Percentiles rank a stretch among this genome's conserved stretches.
Conservation (phyloP, 2,113 vertebrate species). For the Pomatorhinus ruficollis region DNA sequence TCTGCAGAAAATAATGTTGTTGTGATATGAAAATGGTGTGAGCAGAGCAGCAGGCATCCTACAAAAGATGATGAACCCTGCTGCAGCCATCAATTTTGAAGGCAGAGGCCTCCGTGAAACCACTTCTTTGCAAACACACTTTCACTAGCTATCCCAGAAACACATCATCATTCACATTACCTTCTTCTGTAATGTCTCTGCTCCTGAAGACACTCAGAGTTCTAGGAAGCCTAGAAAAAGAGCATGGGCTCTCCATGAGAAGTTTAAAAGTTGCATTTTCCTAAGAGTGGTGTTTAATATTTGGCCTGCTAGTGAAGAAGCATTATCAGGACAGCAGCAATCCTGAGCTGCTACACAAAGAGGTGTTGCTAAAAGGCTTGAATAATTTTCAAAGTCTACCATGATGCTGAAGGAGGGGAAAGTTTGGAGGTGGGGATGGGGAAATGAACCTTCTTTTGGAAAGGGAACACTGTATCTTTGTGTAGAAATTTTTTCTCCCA, state of each 20-base stretch:
- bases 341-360: not conserved
- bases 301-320: not conserved
- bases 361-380: not conserved
- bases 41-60: not conserved
- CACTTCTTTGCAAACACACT: not conserved
- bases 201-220: not conserved
- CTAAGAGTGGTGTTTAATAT: not conserved
- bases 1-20: not conserved
- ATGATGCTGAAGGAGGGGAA: not conserved
- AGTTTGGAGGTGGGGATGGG: not conserved
- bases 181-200: not conserved
- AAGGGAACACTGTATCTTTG: slow-evolving; percentile 2
- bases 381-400: not conserved
- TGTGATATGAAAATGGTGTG: not conserved
- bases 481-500: not conserved
- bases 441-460: not conserved
- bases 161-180: fast-evolving
- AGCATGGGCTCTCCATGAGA: not conserved
- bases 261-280: not conserved
- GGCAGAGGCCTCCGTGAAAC: not conserved
- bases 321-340: not conserved
- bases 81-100: not conserved
- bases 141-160: not conserved
- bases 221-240: not conserved
- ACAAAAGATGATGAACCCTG: not conserved